Evolutionary conservation across 2,888 invertebrate genomes (phyloP).

Genomic region (Sthenelais limicola): DNA sequence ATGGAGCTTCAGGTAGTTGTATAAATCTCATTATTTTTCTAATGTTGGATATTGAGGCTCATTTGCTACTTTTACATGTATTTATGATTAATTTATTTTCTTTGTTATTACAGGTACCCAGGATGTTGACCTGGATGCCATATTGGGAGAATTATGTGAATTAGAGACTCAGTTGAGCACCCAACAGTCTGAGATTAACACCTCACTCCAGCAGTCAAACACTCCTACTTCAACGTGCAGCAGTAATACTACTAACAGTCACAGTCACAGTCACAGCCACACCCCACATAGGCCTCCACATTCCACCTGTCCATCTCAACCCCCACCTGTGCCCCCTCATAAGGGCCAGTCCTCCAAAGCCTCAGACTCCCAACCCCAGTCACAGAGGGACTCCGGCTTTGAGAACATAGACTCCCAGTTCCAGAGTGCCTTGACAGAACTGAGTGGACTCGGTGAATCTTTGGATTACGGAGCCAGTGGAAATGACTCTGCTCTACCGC

Average conservation of each 20-base stretch:
- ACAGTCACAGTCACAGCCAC: not conserved
- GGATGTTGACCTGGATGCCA: slow-evolving; percentile 96
- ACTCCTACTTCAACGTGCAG: slow-evolving; percentile 59
- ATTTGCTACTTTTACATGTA: no score
- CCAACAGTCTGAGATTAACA: slow-evolving; percentile 73
- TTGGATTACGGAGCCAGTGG: not conserved
- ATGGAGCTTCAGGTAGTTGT: no score
- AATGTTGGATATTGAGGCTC: no score
- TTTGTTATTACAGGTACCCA: slow-evolving; percentile 83
- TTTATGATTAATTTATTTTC: no score
- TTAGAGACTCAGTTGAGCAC: slow-evolving; percentile 79
- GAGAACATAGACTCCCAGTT: slow-evolving; percentile 43
- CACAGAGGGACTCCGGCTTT: slow-evolving; percentile 27
- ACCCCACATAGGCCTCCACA: not conserved
- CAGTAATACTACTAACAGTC: slow-evolving; percentile 72
- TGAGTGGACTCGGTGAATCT: slow-evolving; percentile 42
- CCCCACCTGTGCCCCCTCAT: slow-evolving; percentile 24
- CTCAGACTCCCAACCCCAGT: not conserved
- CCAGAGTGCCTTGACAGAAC: slow-evolving; percentile 46
- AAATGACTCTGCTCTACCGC: not conserved
- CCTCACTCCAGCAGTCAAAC: slow-evolving; percentile 13
- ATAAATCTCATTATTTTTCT: no score
- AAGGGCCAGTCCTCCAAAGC: not conserved
- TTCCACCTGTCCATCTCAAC: not conserved
- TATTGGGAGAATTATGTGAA: slow-evolving; percentile 94